These are phyloP conservation scores for Nowickia ferox DNA, from an alignment of 2,888 invertebrate genomes.

Conservation along the genomic window DNA sequence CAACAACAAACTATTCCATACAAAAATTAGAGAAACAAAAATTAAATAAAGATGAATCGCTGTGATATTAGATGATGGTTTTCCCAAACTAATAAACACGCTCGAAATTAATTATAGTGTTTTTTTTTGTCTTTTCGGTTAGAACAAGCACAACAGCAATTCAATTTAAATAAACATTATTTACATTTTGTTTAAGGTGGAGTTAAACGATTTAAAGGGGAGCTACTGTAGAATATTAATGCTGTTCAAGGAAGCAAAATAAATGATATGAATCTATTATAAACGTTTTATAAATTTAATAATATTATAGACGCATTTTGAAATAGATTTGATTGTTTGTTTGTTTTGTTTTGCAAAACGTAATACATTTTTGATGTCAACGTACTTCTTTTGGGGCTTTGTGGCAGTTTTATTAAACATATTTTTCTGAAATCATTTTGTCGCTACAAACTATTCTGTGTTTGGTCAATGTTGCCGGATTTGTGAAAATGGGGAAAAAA, in stretches of 20 bases:
- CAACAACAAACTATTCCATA: conserved; percentile 11
- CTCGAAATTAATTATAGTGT: conserved; percentile 66
- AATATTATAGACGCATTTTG: neutral
- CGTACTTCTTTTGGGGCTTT: neutral
- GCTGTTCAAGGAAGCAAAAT: neutral
- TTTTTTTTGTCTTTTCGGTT: conserved; percentile 29
- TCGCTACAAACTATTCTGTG: too few species aligned
- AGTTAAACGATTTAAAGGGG: conserved; percentile 7
- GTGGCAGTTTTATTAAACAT: too few species aligned
- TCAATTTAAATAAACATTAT: conserved; percentile 27
- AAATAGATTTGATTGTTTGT: neutral
- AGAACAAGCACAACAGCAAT: conserved; percentile 41
- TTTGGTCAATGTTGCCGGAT: too few species aligned
- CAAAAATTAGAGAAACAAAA: conserved; percentile 26
- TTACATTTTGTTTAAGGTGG: conserved; percentile 8
- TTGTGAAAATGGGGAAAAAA: too few species aligned
- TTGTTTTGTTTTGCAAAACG: neutral
- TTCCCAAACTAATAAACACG: conserved; percentile 69
- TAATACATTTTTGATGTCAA: neutral
- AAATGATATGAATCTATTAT: neutral
- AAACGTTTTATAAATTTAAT: neutral
- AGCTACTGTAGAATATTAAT: conserved; percentile 13
- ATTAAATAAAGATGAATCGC: conserved; percentile 56
- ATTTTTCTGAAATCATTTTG: too few species aligned
- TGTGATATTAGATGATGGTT: conserved; percentile 58